Evolutionary conservation across 2,113 vertebrate genomes (phyloP).

Genomic region (Orcinus orca): DNA sequence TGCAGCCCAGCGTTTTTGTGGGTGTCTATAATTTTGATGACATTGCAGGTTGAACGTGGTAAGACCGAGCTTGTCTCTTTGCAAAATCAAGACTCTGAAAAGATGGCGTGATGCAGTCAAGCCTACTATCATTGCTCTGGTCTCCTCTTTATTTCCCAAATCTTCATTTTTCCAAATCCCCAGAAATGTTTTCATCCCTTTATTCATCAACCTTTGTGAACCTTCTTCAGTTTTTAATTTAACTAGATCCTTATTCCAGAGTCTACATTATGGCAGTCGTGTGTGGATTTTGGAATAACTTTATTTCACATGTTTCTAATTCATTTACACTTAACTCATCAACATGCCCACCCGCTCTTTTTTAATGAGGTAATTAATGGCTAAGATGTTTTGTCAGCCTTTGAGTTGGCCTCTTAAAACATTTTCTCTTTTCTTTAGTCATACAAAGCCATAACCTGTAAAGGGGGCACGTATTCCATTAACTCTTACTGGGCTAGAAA

Average conservation of each 20-base stretch:
- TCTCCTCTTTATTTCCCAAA: neutral
- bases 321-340: constrained; percentile 29
- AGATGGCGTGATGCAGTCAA: neutral
- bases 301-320: constrained; percentile 36
- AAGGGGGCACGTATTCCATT: neutral
- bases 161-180: neutral
- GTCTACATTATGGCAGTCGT: neutral
- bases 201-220: neutral
- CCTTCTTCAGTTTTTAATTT: constrained; percentile 11
- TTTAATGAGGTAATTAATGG: constrained; percentile 7
- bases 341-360: neutral
- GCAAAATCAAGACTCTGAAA: neutral
- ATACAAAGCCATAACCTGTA: neutral
- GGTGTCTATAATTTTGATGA: neutral
- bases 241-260: neutral
- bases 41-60: neutral
- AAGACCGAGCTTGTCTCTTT: constrained; percentile 20
- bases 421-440: neutral
- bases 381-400: neutral
- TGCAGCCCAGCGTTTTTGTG: neutral
- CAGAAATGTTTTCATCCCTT: neutral
- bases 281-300: neutral
- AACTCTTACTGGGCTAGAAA: neutral
- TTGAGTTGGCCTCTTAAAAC: neutral
- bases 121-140: neutral